A percentile compares a stretch with the other conserved stretches of the same genome.
Conservation (phyloP, 2,797 vertebrate species). For the Poecilia velifera region DNA sequence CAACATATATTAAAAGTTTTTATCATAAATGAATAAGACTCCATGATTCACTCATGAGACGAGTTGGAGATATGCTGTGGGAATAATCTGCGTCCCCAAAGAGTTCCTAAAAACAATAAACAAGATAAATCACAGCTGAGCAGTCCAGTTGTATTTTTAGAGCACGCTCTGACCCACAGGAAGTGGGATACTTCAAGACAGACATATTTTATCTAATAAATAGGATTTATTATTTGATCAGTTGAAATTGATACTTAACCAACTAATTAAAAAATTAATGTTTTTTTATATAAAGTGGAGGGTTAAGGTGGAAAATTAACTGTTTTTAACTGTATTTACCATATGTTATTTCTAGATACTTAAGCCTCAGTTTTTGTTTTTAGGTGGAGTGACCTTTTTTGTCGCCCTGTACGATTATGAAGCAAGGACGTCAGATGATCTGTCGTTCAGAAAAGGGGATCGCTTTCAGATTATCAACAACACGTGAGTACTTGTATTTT, state of each 20-base stretch:
- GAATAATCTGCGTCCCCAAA: conserved; percentile 8
- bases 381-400: conserved; percentile 95
- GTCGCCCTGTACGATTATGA: conserved; percentile 98
- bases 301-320: neutral
- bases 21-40: no score
- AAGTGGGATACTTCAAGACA: neutral
- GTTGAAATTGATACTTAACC: neutral
- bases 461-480: conserved; percentile 99
- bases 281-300: neutral
- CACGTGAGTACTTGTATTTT: conserved; percentile 85
- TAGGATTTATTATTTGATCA: neutral
- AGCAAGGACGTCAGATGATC: conserved; percentile 95
- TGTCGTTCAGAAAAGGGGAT: conserved; percentile 98
- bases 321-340: neutral
- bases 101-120: conserved; percentile 23
- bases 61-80: conserved; percentile 4
- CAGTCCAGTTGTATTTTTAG: conserved; percentile 10
- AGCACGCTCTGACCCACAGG: neutral
- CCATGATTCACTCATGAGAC: neutral
- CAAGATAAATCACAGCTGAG: neutral
- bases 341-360: neutral
- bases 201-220: neutral
- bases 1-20: conserved; percentile 5
- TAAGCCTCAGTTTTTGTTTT: neutral
- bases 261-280: neutral